Evolutionary conservation across 2,797 vertebrate species (phyloP), one percentile per base, ranked within the genome.

Genomic region (Gastrophryne carolinensis): DNA sequence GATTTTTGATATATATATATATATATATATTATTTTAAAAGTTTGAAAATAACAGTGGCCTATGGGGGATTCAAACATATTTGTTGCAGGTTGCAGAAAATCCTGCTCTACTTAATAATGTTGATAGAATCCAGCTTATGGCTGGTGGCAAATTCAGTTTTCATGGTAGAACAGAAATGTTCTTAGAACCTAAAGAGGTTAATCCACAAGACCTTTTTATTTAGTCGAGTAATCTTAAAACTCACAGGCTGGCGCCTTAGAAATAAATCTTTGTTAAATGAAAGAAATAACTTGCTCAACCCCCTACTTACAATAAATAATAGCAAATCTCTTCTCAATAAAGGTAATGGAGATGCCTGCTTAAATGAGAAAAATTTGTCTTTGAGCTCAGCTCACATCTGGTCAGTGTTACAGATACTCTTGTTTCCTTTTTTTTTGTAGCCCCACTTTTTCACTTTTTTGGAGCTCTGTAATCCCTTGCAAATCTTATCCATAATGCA

Each of bases 401-500:
- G 66, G 58, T 64, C 49, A 49, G 21, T 41, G 37, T 70, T 77
- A 71, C 34, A 34, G 19, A 71, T 63, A 63, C 66, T 68, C 57
- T 62, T 52, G 64, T 68, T 52, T 21, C 12, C n/a, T 70, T 39
- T 24, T 62, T 62, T 26, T 37, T 35, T 32, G 35, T 50, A 24
- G 13, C 17, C 3, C 2, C 19, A 24, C 21, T 21, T 34, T 53
- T 69, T 47, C 29, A 37, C 24, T 49, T 47, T 54, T 54, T 19
- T 69, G 29, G 34, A 32, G 2, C 35, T 17, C 58, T 35, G 17
- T 76, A 54, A 70, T 76, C 56, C 47, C 65, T 61, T 53, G 24
- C 54, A 77, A 70, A 70, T 49, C 58, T 67, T 29, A 71, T 77
- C 66, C 74, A 77, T 77, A 70, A 77, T 77, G 66, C 74, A 71